Evolutionary conservation across 2,797 vertebrate species (phyloP), one percentile per base, ranked within the genome.

Genomic region (Xenopus petersii): DNA sequence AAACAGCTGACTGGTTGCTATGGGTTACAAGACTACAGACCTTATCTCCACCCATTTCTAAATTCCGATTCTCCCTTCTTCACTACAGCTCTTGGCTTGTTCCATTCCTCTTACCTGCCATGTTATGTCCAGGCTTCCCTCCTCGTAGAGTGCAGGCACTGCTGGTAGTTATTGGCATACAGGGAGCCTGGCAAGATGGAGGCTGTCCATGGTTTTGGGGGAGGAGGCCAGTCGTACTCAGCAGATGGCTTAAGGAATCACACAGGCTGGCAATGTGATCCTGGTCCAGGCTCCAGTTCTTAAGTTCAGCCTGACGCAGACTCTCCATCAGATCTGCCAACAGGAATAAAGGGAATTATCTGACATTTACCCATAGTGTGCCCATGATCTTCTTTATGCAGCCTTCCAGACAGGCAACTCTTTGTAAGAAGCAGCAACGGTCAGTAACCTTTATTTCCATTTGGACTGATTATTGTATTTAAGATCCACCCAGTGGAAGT

Each of bases 241-340:
- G 96, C 88, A 99, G 96, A 82, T 95, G 96, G 89, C 98, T 98
- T 81, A 98, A 93, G 36, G 97, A 99, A 87, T 99, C 97, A 61
- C 96, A 99, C 81, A 99, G 94, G 36, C 96, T 98, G 17, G 94
- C 96, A 88, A 99, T 98, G 81, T 98, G 93, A 1, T 92, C 84
- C 47, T 97, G 95, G 83, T 99, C 97, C 81, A 99, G 84, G 46
- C 94, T 95, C 96, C 95, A 99, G 84, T 99, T 97, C 80, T 94
- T 95, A 74, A 95, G 92, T 86, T 98, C 96, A 0, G 96, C 96
- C 89, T 98, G 96, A 6, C 95, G 93, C 85, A 99, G 95, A 86
- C 96, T 97, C 88, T 97, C 94, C 88, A 98, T 89, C 80, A 99
- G 89, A 80, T 97, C 95, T 97, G 88, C 42, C 26, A 30, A 55